A percentile compares a stretch with the other conserved stretches of the same genome.
Conservation (phyloP, 2,797 vertebrate species). For the Anisognathus igniventris region DNA sequence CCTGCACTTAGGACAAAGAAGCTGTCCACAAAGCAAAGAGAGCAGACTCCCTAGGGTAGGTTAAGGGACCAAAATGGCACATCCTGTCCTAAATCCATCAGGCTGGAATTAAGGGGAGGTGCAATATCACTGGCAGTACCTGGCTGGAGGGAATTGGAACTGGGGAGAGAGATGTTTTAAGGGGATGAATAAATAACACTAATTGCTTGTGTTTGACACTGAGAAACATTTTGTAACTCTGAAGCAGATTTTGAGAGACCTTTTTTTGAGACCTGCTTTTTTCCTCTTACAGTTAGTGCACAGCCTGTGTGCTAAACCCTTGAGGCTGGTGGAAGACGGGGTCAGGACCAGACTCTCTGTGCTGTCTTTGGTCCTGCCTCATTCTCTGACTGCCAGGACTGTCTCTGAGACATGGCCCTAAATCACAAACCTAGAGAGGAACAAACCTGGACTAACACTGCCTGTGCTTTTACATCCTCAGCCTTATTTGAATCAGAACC, state of each 20-base stretch:
- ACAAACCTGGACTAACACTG: background rate
- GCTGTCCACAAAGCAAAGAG: background rate
- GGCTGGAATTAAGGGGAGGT: background rate
- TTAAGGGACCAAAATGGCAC: background rate
- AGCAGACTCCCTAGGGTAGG: background rate
- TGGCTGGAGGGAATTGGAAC: background rate
- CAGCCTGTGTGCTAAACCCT: background rate
- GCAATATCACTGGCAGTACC: background rate
- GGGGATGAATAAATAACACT: slow-evolving; percentile 14
- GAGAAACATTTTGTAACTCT: background rate
- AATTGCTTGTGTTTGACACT: background rate
- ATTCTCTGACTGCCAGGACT: background rate
- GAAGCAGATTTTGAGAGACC: background rate
- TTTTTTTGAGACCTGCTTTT: background rate
- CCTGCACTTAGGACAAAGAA: background rate
- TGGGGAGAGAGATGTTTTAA: background rate
- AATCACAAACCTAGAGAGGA: background rate
- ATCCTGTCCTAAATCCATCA: background rate
- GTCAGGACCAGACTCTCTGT: background rate
- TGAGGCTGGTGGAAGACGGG: background rate
- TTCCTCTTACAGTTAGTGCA: background rate
- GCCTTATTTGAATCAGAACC: background rate
- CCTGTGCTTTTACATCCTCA: background rate
- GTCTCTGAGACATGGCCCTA: background rate
- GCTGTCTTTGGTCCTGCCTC: background rate